Percentiles rank a stretch among this genome's conserved stretches.
Evolutionary conservation across 2,113 vertebrate species (phyloP).

Genomic region (Aramus guarauna): DNA sequence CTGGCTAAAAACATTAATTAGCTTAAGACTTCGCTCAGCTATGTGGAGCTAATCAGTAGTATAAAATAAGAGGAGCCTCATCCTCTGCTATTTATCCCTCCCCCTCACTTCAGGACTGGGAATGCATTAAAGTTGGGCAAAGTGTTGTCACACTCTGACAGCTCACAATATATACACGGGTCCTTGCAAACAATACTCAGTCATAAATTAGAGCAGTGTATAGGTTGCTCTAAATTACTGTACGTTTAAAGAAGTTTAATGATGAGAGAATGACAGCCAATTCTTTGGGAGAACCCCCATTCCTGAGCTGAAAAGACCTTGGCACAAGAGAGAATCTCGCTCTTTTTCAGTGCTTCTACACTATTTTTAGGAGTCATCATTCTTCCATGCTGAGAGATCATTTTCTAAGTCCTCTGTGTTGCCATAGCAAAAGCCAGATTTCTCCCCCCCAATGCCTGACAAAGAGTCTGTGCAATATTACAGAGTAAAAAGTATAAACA

Average conservation of each 20-base stretch:
- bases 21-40: not conserved
- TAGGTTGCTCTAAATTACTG: conserved; percentile 35
- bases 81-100: not conserved
- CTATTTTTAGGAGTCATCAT: conserved; percentile 51
- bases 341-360: conserved; percentile 12
- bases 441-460: not conserved
- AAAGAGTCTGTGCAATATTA: not conserved
- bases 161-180: not conserved
- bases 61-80: not conserved
- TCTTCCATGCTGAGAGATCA: conserved; percentile 53
- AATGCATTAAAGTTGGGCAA: not conserved
- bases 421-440: conserved; percentile 42
- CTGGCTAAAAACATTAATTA: not conserved
- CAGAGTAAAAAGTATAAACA: not conserved
- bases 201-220: not conserved
- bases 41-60: not conserved
- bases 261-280: conserved; percentile 21
- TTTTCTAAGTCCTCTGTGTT: conserved; percentile 49
- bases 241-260: not conserved
- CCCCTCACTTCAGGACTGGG: not conserved
- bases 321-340: not conserved
- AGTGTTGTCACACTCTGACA: not conserved
- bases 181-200: not conserved
- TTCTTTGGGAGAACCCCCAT: conserved; percentile 2
- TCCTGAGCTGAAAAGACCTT: conserved; percentile 36